Conservation (phyloP, 2,797 vertebrate genomes). For the Apogon talboti region DNA sequence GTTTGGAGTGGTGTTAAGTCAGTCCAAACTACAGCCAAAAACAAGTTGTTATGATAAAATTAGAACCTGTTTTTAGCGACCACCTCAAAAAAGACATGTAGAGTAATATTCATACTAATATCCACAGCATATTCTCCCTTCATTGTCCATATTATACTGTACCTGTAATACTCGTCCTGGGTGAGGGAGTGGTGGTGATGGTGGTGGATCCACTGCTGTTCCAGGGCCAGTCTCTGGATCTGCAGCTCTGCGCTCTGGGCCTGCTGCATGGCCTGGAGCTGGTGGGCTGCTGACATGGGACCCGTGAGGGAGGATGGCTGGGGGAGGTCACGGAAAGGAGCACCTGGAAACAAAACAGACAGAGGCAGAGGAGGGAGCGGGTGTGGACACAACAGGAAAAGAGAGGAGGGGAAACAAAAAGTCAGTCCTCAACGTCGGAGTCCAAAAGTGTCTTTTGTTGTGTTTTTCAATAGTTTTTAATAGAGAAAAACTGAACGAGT, state of each 20-base stretch:
- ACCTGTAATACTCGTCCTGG: slow-evolving; percentile 99
- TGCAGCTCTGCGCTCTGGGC: slow-evolving; percentile 98
- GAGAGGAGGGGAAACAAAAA: background rate
- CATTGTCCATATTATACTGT: background rate
- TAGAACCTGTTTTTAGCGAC: too few species aligned
- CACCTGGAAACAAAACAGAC: slow-evolving; percentile 79
- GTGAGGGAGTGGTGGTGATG: slow-evolving; percentile 96
- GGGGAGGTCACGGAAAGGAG: slow-evolving; percentile 96
- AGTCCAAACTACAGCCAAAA: too few species aligned
- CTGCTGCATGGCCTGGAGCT: slow-evolving; percentile 99
- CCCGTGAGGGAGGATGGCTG: slow-evolving; percentile 92
- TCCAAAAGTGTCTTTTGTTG: slow-evolving; percentile 43
- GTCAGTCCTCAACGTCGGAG: slow-evolving; percentile 42
- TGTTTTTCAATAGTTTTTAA: slow-evolving; percentile 64
- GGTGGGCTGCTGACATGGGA: slow-evolving; percentile 96
- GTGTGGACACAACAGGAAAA: background rate
- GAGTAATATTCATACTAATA: too few species aligned
- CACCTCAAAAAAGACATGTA: too few species aligned
- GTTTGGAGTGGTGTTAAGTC: too few species aligned
- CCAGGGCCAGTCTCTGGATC: slow-evolving; percentile 98
- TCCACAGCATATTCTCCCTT: background rate
- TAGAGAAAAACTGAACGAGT: slow-evolving; percentile 78
- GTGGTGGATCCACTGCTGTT: slow-evolving; percentile 97
- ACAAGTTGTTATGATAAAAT: too few species aligned
- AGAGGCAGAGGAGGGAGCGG: slow-evolving; percentile 13